Percentiles rank a stretch among this genome's conserved stretches.
These are phyloP conservation scores for Diabrotica balteata DNA, from an alignment of 2,888 invertebrate species.

Conservation along the genomic window DNA sequence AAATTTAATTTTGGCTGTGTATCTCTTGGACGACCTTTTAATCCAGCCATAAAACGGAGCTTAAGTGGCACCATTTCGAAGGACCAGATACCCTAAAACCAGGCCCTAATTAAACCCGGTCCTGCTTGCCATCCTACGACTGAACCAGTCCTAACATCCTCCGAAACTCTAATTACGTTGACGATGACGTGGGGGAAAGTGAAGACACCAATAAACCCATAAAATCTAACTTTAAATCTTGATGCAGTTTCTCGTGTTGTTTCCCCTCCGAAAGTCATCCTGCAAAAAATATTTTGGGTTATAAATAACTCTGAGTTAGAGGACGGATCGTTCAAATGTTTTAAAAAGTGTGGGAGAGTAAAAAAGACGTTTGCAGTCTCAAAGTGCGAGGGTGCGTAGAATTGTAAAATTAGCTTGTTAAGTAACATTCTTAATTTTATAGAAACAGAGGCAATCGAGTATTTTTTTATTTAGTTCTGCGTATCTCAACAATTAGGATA, in stretches of 20 bases:
- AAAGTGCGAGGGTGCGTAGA: too few relatives aligned
- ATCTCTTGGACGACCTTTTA: too few relatives aligned
- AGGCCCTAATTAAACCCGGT: conserved; percentile 13
- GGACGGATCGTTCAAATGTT: conserved; percentile 29
- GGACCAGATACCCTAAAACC: too few relatives aligned
- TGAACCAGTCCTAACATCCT: conserved; percentile 23
- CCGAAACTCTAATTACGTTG: conserved; percentile 32
- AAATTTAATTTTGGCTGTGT: too few relatives aligned
- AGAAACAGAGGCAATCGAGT: too few relatives aligned
- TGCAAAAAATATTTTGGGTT: conserved; percentile 48
- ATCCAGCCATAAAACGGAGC: too few relatives aligned
- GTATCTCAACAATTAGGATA: too few relatives aligned
- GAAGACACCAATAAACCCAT: conserved; percentile 52
- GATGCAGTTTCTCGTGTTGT: conserved; percentile 24
- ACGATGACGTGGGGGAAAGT: conserved; percentile 41
- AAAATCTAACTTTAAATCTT: conserved; percentile 47
- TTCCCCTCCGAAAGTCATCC: conserved; percentile 21
- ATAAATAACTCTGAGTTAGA: conserved; percentile 44
- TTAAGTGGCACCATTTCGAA: too few relatives aligned
- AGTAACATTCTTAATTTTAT: too few relatives aligned
- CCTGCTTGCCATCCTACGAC: conserved; percentile 10
- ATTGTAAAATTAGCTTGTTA: too few relatives aligned
- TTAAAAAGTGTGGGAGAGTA: background rate
- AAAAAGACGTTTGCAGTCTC: background rate
- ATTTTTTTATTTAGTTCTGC: too few relatives aligned